phyloP scores from a whole-genome alignment of 1,140 invertebrate species.

The Galleria mellonella region DNA sequence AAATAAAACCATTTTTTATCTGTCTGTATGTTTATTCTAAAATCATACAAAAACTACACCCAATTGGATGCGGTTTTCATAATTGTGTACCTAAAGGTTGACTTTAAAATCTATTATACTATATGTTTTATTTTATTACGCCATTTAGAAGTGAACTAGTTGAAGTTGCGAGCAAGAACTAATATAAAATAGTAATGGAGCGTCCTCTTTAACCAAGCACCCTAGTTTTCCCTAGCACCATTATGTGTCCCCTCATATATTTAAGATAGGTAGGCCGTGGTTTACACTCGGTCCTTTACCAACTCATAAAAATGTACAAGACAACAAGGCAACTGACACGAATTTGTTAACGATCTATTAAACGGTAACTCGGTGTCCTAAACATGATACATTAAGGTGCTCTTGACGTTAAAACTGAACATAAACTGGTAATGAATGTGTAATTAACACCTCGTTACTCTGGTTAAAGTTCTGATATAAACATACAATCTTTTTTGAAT shows the following conservation, averaged over 20 bases:
- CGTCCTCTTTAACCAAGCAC: background rate
- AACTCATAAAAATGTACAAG: conserved; percentile 4
- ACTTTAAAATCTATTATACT: no score
- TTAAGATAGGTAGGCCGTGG: background rate
- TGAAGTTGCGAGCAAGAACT: no score
- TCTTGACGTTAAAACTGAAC: background rate
- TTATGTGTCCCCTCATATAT: background rate
- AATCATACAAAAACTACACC: no score
- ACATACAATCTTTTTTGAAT: background rate
- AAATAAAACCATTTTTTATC: no score
- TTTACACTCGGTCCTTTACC: background rate
- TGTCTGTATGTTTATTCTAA: no score
- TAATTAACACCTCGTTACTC: background rate
- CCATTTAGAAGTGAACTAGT: no score
- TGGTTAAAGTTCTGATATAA: background rate
- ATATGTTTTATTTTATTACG: no score
- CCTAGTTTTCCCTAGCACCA: background rate
- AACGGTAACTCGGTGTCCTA: no score
- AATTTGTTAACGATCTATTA: no score
- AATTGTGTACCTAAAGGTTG: no score
- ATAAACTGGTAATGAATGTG: background rate
- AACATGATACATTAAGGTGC: no score
- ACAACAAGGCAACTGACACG: background rate
- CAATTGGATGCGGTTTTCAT: no score
- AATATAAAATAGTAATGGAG: background rate